Percentiles rank a stretch among this genome's conserved stretches.
These are phyloP conservation scores for Zosterops borbonicus DNA, from an alignment of 2,113 vertebrate species.

Conservation along the genomic window DNA sequence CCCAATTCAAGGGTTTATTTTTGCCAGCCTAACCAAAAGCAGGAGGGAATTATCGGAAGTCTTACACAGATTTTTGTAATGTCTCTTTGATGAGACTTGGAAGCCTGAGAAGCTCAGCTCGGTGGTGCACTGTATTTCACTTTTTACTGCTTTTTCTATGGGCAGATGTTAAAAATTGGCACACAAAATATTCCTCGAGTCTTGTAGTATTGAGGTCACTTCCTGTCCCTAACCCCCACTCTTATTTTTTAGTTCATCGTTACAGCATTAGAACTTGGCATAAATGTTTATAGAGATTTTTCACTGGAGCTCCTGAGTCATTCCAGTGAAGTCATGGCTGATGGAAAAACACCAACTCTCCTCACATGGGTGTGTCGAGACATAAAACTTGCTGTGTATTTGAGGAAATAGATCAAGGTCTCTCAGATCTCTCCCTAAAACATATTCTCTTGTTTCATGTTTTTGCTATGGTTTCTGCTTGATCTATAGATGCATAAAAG, in stretches of 20 bases:
- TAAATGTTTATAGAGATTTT: not conserved
- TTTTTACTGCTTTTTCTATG: not conserved
- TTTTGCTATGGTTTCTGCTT: not conserved
- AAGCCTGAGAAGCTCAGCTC: not conserved
- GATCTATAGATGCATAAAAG: not conserved
- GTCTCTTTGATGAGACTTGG: not conserved
- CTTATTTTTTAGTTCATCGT: not conserved
- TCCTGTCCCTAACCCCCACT: not conserved
- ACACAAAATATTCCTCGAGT: not conserved
- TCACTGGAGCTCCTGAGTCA: not conserved
- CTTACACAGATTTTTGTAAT: not conserved
- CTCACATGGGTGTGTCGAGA: not conserved
- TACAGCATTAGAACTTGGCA: not conserved
- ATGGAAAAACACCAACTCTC: conserved; percentile 1
- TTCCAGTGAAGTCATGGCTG: not conserved
- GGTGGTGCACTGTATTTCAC: fast-evolving
- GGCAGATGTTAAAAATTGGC: not conserved
- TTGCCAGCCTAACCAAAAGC: not conserved
- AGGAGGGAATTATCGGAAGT: not conserved
- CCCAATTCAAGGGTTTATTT: not conserved
- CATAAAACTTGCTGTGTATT: not conserved
- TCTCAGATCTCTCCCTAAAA: not conserved
- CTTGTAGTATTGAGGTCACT: not conserved
- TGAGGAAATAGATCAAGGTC: not conserved
- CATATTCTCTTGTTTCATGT: not conserved